Percentiles rank a stretch among this genome's conserved stretches.
phyloP scores from a whole-genome alignment of 2,797 vertebrate genomes.

The Euthynnus affinis region DNA sequence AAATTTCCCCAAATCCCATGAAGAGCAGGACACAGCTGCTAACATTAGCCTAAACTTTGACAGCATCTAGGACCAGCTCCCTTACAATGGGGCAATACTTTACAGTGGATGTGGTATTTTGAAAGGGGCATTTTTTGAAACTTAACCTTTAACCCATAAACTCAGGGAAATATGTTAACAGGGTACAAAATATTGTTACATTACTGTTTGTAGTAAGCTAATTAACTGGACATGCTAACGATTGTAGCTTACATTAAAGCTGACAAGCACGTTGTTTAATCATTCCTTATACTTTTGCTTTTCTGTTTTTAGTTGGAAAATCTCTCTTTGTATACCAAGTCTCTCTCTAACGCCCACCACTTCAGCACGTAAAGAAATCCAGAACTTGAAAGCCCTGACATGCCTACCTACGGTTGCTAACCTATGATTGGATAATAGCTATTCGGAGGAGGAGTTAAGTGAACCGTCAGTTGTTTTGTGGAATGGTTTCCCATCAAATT shows the following conservation, averaged over 20 bases:
- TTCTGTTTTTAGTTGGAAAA: not conserved
- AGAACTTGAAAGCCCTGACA: slow-evolving; percentile 3
- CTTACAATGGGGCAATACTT: too few relatives aligned
- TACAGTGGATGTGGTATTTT: too few relatives aligned
- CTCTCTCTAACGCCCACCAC: not conserved
- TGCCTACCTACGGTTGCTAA: not conserved
- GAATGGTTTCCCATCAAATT: not conserved
- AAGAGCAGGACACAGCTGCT: too few relatives aligned
- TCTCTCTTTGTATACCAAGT: not conserved
- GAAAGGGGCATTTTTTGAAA: too few relatives aligned
- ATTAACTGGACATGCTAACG: not conserved
- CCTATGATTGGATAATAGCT: not conserved
- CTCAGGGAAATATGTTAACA: too few relatives aligned
- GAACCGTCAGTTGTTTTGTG: not conserved
- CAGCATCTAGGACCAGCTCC: too few relatives aligned
- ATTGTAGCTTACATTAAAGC: not conserved
- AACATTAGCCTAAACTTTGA: too few relatives aligned
- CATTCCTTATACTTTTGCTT: not conserved
- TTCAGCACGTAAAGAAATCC: not conserved
- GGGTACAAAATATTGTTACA: not conserved
- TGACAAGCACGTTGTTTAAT: not conserved
- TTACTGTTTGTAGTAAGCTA: not conserved
- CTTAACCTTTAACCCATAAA: too few relatives aligned
- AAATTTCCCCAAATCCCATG: too few relatives aligned
- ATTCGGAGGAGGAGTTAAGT: not conserved